Conservation (phyloP, 2,113 vertebrate species). For the Lepisosteus oculatus region DNA sequence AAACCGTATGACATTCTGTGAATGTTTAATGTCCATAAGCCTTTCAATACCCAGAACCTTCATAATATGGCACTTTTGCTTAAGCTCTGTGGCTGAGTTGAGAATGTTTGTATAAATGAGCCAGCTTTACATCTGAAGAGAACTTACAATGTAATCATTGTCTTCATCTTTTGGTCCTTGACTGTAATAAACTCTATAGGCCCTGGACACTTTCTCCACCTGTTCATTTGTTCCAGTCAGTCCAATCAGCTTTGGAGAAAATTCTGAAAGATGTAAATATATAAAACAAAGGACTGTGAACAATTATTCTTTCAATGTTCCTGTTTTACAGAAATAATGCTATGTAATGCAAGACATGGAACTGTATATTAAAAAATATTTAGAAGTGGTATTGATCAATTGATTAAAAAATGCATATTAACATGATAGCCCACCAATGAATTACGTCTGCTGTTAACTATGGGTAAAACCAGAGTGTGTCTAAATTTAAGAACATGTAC, state of each 20-base stretch:
- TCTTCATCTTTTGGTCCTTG: constrained; percentile 95
- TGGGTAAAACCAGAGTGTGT: too few relatives aligned
- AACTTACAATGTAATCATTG: constrained; percentile 94
- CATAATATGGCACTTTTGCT: neutral
- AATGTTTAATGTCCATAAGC: too few relatives aligned
- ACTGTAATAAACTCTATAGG: constrained; percentile 91
- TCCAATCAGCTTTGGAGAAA: constrained; percentile 89
- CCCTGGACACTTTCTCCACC: constrained; percentile 77
- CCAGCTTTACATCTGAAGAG: neutral
- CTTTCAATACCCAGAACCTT: neutral
- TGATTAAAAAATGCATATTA: too few relatives aligned
- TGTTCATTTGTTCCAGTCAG: constrained; percentile 78
- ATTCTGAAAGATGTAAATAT: constrained; percentile 66
- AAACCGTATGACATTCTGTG: too few relatives aligned
- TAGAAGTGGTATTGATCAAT: too few relatives aligned
- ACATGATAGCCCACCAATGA: too few relatives aligned
- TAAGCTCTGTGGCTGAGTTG: neutral
- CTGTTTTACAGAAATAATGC: too few relatives aligned
- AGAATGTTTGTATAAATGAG: neutral
- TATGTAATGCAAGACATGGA: too few relatives aligned
- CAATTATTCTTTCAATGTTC: too few relatives aligned
- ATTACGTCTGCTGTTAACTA: too few relatives aligned
- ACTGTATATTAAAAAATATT: too few relatives aligned
- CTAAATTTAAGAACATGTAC: too few relatives aligned
- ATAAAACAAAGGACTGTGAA: neutral